Percentiles rank a stretch among this genome's conserved stretches.
Conservation (phyloP, 1,140 invertebrate species). For the Lasioglossum baleicum region DNA sequence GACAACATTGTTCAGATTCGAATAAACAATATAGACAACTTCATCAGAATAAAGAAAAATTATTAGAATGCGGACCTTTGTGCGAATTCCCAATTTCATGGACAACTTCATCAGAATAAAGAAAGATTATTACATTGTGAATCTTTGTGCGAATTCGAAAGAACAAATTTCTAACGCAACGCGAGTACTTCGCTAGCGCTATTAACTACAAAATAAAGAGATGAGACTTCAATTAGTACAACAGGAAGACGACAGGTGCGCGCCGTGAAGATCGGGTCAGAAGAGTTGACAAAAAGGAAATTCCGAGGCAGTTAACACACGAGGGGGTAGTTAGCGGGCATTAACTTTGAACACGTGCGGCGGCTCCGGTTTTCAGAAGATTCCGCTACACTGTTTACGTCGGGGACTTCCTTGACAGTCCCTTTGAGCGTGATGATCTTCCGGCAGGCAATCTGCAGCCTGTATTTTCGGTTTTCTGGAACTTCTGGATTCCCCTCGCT, state of each 20-base stretch:
- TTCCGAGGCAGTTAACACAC: not conserved
- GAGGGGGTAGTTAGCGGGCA: slow-evolving; percentile 34
- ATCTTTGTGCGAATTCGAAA: no score
- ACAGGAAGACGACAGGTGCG: slow-evolving; percentile 26
- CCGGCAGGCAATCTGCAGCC: slow-evolving; percentile 40
- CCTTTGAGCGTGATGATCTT: slow-evolving; percentile 44
- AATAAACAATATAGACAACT: no score
- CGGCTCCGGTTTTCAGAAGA: slow-evolving; percentile 26
- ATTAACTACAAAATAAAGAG: no score
- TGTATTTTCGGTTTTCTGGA: slow-evolving; percentile 32
- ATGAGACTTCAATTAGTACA: no score
- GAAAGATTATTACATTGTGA: no score
- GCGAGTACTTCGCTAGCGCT: no score
- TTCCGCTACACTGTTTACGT: slow-evolving; percentile 47
- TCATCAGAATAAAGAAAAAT: no score
- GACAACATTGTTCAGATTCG: no score
- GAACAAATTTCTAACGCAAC: no score
- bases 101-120: no score
- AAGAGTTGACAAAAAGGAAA: slow-evolving; percentile 38
- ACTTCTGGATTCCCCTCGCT: not conserved
- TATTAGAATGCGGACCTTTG: no score
- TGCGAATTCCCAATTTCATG: no score
- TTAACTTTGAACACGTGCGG: slow-evolving; percentile 58
- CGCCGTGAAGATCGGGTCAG: not conserved
- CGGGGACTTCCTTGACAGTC: slow-evolving; percentile 50